Evolutionary conservation across 2,888 invertebrate genomes (phyloP), one percentile per base, ranked within the genome.

Genomic region (Strigamia transsilvanica): DNA sequence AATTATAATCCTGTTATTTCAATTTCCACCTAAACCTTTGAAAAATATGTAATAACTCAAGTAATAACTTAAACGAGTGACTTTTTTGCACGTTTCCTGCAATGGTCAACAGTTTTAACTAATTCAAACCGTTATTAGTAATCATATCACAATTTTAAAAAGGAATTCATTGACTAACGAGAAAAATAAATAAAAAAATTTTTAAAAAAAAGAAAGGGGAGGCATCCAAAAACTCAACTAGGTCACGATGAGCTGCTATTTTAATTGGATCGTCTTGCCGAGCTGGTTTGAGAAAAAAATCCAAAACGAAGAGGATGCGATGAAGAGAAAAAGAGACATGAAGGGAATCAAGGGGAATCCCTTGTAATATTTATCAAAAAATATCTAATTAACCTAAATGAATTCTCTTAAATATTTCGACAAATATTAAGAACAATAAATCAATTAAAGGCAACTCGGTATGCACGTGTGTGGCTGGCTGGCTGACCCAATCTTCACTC

Each of bases 161-260:
- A 56, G n/a, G 12, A 51, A 51, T 51, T n/a, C 51, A 56, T 56
- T 9, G 56, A 21, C 21, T 56, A n/a, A 56, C 6, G 18, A 56
- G 21, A 56, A 56, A 6, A n/a, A n/a, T 5, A 4, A 38, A 0
- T 5, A 38, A 38, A 9, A 38, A 38, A 38, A 38, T 38, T 38
- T 38, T 38, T 0, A 4, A 38, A 38, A 38, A 38, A 56, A 56
- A 21, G 56, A 21, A 56, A 56, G 56, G 56, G 56, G 21, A 56
- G 18, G 18, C 10, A 46, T 46, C 46, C 15, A 46, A 18, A 18
- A 56, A 56, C 18, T 56, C 56, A 56, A 18, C 56, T 56, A 56
- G 56, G 56, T 56, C 56, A 56, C 56, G 56, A 56, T 56, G 56
- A 56, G 56, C 56, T 18, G 56, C 56, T 56, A 56, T 56, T 56